These are phyloP conservation scores for Cephalopterus ornatus DNA, from an alignment of 2,113 vertebrate genomes.

Conservation along the genomic window DNA sequence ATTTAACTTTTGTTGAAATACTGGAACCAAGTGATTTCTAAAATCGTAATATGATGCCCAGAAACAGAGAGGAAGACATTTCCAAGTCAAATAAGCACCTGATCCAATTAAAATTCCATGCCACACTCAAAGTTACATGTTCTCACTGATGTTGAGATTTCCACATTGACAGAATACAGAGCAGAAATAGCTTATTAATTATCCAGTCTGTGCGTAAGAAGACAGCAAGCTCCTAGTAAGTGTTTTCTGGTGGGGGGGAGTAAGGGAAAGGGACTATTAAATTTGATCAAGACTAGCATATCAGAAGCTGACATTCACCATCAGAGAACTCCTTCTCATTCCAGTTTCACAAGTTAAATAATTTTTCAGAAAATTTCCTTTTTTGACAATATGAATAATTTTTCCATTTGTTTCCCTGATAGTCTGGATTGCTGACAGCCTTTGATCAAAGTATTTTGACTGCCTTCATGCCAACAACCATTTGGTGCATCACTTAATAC, in stretches of 20 bases:
- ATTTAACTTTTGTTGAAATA: not conserved
- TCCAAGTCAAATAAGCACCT: conserved; percentile 24
- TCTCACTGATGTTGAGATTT: conserved; percentile 2
- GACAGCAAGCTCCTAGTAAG: not conserved
- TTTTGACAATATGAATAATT: not conserved
- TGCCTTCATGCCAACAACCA: not conserved
- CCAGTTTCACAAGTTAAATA: not conserved
- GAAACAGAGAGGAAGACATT: not conserved
- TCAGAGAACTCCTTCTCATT: not conserved
- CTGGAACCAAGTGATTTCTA: not conserved
- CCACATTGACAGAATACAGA: not conserved
- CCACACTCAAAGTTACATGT: not conserved
- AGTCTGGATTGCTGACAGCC: not conserved
- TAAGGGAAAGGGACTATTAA: not conserved
- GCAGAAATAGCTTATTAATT: not conserved
- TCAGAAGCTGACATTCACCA: not conserved
- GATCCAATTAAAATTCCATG: conserved; percentile 26
- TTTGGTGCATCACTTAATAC: not conserved
- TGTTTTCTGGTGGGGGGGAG: not conserved
- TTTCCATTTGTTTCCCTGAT: not conserved
- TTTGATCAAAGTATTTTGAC: not conserved
- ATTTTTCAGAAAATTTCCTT: not conserved
- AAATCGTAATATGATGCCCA: not conserved
- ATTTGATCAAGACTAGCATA: not conserved
- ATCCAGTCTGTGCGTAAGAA: not conserved